Conservation (phyloP, 2,888 invertebrate species). For the Eudasyphora cyanicolor region DNA sequence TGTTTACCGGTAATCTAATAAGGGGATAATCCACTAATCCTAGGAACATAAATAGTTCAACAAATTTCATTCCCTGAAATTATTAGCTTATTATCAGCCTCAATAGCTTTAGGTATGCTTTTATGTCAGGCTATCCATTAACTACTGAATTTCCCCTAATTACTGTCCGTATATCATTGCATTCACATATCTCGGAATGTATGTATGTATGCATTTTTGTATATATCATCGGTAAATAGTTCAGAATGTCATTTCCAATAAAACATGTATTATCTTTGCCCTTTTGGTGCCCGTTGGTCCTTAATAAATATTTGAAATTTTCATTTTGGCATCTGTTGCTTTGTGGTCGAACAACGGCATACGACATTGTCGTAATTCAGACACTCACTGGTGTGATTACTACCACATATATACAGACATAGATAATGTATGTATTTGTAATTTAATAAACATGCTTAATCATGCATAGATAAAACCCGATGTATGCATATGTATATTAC, state of each 20-base stretch:
- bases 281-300: neutral
- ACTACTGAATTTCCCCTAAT: no score
- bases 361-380: neutral
- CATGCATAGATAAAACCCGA: slow-evolving; percentile 8
- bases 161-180: no score
- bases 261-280: neutral
- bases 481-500: neutral
- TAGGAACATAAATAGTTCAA: no score
- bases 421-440: neutral
- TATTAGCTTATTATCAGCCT: no score
- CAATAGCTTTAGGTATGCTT: no score
- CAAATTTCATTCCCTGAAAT: no score
- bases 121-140: no score
- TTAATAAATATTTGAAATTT: slow-evolving; percentile 10
- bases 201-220: neutral
- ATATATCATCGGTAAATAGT: neutral
- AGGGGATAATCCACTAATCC: no score
- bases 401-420: neutral
- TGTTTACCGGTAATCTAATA: no score
- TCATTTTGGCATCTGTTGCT: slow-evolving; percentile 18
- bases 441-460: slow-evolving; percentile 27
- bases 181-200: no score
- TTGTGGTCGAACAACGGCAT: neutral
- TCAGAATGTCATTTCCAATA: neutral
- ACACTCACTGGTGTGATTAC: neutral